Evolutionary conservation across 1,140 invertebrate species (phyloP).

Genomic region (Camponotus vicinus): DNA sequence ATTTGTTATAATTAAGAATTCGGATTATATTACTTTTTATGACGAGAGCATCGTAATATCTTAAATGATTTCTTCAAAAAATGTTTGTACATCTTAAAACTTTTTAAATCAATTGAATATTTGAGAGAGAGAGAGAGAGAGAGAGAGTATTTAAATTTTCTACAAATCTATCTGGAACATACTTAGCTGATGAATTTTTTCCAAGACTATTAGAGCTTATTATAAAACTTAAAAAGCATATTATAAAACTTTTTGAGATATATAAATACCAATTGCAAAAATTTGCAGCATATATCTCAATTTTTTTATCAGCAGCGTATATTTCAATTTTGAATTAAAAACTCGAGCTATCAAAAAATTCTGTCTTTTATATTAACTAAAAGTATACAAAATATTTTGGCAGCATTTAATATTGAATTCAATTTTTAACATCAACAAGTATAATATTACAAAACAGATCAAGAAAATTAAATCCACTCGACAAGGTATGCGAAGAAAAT

Average conservation of each 20-base stretch:
- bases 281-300: background rate
- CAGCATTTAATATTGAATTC: background rate
- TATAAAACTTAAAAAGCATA: background rate
- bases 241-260: background rate
- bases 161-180: background rate
- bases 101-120: too few relatives aligned
- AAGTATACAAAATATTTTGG: background rate
- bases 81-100: too few relatives aligned
- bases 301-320: background rate
- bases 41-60: too few relatives aligned
- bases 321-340: conserved; percentile 4
- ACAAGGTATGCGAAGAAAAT: background rate
- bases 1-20: too few relatives aligned
- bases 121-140: too few relatives aligned
- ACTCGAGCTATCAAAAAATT: background rate
- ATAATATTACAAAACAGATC: background rate
- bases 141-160: background rate
- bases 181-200: background rate
- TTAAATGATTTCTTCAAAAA: too few relatives aligned
- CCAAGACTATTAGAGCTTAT: background rate
- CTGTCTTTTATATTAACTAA: background rate
- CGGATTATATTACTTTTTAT: too few relatives aligned
- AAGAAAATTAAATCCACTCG: background rate
- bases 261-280: background rate
- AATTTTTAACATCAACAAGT: background rate